Evolutionary conservation across 35 echinoderm and acorn worm genomes (phyloP).

Genomic region (Amphiura filiformis): DNA sequence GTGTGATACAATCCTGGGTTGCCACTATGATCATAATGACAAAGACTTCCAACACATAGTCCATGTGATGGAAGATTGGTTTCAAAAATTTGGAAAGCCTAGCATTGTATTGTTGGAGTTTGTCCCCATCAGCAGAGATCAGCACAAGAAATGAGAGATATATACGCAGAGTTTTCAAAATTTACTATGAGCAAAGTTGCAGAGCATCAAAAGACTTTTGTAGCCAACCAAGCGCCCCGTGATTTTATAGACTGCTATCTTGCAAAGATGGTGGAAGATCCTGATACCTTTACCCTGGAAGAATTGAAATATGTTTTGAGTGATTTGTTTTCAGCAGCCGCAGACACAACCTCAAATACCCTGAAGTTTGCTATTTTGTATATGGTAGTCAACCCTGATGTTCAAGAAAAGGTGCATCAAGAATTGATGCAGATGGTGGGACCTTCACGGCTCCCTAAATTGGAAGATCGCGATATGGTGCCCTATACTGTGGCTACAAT

Average conservation of each 20-base stretch:
- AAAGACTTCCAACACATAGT: slow-evolving; percentile 10
- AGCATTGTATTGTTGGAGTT: neutral
- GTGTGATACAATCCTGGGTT: neutral
- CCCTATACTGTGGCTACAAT: too few species aligned
- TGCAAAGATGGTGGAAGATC: slow-evolving; percentile 2
- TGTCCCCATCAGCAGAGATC: neutral
- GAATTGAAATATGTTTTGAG: slow-evolving; percentile 6
- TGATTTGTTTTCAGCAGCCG: slow-evolving; percentile 51
- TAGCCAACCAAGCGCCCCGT: slow-evolving; percentile 1
- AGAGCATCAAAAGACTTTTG: neutral
- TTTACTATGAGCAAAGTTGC: neutral
- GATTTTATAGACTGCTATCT: slow-evolving; percentile 54
- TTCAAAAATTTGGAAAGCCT: neutral
- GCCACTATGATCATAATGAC: slow-evolving; percentile 4
- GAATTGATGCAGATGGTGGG: slow-evolving; percentile 14
- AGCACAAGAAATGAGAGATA: neutral
- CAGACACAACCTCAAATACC: slow-evolving; percentile 52
- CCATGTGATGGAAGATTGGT: neutral
- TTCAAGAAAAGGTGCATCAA: slow-evolving; percentile 58
- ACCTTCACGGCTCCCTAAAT: too few species aligned
- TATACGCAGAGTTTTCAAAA: neutral
- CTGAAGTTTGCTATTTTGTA: slow-evolving; percentile 59
- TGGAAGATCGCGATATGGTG: too few species aligned
- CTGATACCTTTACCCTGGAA: neutral
- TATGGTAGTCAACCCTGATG: slow-evolving; percentile 34